phyloP scores from a whole-genome alignment of 2,888 invertebrate species.

The Ophion obscuratus region DNA sequence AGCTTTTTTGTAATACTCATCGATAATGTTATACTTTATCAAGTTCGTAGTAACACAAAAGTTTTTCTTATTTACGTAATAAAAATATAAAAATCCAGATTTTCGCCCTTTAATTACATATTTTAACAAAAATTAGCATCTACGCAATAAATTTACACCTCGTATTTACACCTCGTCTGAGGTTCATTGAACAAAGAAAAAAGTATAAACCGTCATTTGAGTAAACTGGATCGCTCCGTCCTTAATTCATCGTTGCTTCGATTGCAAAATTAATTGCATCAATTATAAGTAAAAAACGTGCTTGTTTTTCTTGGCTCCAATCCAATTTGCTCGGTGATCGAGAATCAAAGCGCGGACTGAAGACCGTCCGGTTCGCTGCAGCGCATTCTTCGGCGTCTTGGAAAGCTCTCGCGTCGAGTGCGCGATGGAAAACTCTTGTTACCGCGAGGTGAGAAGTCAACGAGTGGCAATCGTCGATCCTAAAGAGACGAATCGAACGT shows the following conservation, averaged over 20 bases:
- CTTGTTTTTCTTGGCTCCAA: neutral
- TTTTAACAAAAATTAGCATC: too few species aligned
- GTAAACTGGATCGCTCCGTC: too few species aligned
- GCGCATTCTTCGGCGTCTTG: neutral
- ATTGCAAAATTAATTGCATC: neutral
- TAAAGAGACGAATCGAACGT: constrained; percentile 40
- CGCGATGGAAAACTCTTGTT: constrained; percentile 15
- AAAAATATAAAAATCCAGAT: too few species aligned
- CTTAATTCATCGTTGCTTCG: neutral
- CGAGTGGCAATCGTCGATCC: constrained; percentile 55
- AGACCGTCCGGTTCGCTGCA: constrained; percentile 16
- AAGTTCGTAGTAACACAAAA: too few species aligned
- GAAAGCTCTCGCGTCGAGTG: neutral
- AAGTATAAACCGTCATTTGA: too few species aligned
- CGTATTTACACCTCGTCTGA: too few species aligned
- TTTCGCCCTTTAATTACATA: too few species aligned
- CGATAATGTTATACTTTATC: too few species aligned
- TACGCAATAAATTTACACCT: too few species aligned
- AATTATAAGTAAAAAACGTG: neutral
- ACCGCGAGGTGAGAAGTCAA: constrained; percentile 45
- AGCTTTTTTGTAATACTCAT: too few species aligned
- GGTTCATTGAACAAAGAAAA: too few species aligned
- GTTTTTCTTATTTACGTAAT: too few species aligned
- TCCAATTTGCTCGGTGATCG: neutral
- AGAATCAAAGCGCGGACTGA: neutral